phyloP scores from a whole-genome alignment of 2,797 vertebrate genomes.

The Podarcis siculus region DNA sequence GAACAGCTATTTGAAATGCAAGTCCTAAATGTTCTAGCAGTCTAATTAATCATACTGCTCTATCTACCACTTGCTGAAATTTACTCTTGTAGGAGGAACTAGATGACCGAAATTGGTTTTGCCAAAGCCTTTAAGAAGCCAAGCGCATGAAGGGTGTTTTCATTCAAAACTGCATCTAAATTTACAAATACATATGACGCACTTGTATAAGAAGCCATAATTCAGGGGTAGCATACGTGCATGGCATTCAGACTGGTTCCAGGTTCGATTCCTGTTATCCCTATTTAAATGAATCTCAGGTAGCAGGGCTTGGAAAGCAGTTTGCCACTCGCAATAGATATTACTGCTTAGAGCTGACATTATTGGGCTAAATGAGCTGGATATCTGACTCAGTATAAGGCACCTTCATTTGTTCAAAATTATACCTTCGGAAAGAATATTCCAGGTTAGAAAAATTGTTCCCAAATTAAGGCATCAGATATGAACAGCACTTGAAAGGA shows the following conservation, averaged over 20 bases:
- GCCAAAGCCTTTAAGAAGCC: background rate
- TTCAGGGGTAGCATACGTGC: background rate
- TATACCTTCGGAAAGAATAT: background rate
- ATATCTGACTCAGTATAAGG: background rate
- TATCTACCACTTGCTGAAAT: slow-evolving; percentile 12
- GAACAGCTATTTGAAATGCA: background rate
- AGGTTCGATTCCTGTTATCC: background rate
- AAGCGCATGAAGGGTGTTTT: background rate
- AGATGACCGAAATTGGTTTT: background rate
- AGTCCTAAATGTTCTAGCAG: background rate
- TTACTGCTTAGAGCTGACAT: background rate
- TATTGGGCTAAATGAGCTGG: background rate
- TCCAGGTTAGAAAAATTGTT: background rate
- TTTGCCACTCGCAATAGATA: background rate
- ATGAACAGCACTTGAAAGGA: background rate
- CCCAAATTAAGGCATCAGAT: background rate
- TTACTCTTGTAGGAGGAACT: background rate
- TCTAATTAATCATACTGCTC: slow-evolving; percentile 7
- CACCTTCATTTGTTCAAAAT: background rate
- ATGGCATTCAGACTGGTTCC: background rate
- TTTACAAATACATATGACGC: background rate
- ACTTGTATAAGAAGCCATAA: background rate
- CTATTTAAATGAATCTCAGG: background rate
- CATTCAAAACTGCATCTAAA: background rate
- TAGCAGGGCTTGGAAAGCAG: background rate